Conservation (phyloP, 2,113 vertebrate species). For the Patagioenas fasciata region DNA sequence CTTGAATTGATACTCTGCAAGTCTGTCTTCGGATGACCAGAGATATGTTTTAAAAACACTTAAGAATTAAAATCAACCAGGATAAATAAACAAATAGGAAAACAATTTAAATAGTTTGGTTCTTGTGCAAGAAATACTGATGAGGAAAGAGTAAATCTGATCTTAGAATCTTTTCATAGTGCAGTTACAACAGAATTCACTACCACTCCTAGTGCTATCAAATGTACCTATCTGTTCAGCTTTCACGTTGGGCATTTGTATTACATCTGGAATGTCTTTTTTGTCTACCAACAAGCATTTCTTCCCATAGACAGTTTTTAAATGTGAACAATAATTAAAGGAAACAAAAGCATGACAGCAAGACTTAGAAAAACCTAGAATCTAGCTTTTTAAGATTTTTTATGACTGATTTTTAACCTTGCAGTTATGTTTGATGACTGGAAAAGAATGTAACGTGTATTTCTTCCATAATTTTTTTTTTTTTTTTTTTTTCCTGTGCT, state of each 20-base stretch:
- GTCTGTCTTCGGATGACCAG: background rate
- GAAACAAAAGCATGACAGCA: background rate
- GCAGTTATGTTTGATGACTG: background rate
- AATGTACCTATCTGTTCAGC: background rate
- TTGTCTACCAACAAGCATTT: background rate
- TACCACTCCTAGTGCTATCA: constrained; percentile 12
- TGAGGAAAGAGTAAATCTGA: constrained; percentile 28
- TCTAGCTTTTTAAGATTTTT: background rate
- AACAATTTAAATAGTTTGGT: background rate
- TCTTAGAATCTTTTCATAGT: background rate
- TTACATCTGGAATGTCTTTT: background rate
- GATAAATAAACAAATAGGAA: background rate
- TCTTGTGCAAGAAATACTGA: constrained; percentile 38
- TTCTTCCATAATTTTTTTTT: background rate
- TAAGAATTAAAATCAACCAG: background rate
- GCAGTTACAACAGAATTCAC: constrained; percentile 24
- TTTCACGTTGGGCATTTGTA: background rate
- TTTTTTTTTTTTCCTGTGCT: background rate
- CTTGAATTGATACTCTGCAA: background rate
- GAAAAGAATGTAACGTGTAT: background rate
- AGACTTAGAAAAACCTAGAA: background rate
- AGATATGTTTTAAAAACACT: background rate
- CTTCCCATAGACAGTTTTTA: background rate
- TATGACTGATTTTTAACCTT: background rate
- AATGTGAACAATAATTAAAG: background rate